Evolutionary conservation across 2,113 vertebrate genomes (phyloP).

Genomic region (Myiagra hebetior): DNA sequence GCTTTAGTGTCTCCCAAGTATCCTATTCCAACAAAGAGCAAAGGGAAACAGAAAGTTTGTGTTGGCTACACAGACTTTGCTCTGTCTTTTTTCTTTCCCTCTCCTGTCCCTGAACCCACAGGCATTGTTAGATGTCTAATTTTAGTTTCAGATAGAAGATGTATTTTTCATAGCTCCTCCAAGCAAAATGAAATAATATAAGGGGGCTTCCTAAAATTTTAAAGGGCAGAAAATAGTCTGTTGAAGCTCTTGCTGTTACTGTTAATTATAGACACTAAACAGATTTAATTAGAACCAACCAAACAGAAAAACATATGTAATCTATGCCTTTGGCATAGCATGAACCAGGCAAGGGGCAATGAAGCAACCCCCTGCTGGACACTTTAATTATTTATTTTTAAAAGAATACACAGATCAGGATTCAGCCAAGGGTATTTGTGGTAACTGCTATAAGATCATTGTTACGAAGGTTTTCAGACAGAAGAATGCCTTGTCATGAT

Average conservation of each 20-base stretch:
- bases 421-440: not conserved
- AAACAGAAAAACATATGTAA: not conserved
- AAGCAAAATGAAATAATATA: not conserved
- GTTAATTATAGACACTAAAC: not conserved
- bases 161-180: not conserved
- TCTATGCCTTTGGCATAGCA: not conserved
- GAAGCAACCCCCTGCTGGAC: not conserved
- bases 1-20: not conserved
- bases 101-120: not conserved
- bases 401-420: not conserved
- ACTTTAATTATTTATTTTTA: not conserved
- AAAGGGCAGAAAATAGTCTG: not conserved
- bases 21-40: not conserved
- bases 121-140: not conserved
- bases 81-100: not conserved
- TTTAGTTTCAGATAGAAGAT: not conserved
- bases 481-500: not conserved
- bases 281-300: not conserved
- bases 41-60: slow-evolving; percentile 10
- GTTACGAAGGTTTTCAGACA: not conserved
- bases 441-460: not conserved
- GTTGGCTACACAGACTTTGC: not conserved
- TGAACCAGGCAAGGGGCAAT: not conserved
- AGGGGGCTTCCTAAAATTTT: not conserved
- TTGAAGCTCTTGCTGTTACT: not conserved